Conservation (phyloP, 2,113 vertebrate species). For the Campylomormyrus numenius region DNA sequence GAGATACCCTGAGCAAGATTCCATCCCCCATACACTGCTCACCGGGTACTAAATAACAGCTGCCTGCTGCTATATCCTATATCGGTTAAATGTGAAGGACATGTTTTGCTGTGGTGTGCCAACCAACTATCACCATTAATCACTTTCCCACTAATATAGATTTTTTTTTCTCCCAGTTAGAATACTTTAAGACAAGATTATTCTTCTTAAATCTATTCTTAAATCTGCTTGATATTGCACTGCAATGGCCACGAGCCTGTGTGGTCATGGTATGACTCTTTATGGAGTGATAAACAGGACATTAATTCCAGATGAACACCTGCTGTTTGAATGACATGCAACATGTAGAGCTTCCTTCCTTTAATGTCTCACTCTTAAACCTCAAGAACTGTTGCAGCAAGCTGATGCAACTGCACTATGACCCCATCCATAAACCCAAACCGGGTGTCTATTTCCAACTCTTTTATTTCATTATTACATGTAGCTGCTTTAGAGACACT, state of each 20-base stretch:
- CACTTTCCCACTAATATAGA: not conserved
- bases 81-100: too few species aligned
- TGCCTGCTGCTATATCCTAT: too few species aligned
- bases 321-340: not conserved
- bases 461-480: not conserved
- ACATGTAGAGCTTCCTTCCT: not conserved
- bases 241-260: not conserved
- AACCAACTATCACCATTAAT: too few species aligned
- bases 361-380: not conserved
- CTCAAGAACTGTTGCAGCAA: not conserved
- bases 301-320: not conserved
- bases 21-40: too few species aligned
- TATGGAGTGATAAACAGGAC: not conserved
- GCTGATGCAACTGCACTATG: not conserved
- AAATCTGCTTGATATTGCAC: not conserved
- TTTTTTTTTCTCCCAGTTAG: not conserved
- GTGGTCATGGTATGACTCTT: not conserved
- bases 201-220: not conserved
- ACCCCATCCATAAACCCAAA: not conserved
- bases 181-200: not conserved
- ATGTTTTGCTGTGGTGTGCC: too few species aligned
- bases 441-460: not conserved
- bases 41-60: too few species aligned
- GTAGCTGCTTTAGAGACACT: not conserved
- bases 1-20: too few species aligned